A percentile compares a stretch with the other conserved stretches of the same genome.
Evolutionary conservation across 2,113 vertebrate species (phyloP).

Genomic region (Odocoileus virginianus): DNA sequence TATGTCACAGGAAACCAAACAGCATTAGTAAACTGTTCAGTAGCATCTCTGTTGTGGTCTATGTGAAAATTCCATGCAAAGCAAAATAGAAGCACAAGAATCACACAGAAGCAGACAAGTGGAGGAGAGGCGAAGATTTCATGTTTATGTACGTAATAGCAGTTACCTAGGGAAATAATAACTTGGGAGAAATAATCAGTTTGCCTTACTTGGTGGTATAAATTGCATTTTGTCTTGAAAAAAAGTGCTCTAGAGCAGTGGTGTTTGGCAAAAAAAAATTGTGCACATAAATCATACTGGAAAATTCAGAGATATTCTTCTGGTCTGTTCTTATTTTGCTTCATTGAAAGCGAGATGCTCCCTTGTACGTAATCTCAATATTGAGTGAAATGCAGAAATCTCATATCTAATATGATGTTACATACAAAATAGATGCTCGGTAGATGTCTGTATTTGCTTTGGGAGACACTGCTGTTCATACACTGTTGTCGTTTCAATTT

Average conservation of each 20-base stretch:
- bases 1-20: neutral
- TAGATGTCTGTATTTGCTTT: neutral
- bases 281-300: neutral
- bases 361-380: neutral
- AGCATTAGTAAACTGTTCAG: neutral
- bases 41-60: neutral
- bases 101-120: neutral
- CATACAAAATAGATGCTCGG: neutral
- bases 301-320: constrained; percentile 1
- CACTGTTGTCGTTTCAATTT: neutral
- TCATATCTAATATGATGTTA: neutral
- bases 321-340: neutral
- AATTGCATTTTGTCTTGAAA: constrained; percentile 31
- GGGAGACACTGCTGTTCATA: neutral
- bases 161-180: constrained; percentile 38
- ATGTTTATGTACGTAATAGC: neutral
- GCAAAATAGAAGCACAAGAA: constrained; percentile 3
- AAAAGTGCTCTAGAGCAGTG: neutral
- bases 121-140: neutral
- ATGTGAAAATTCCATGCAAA: constrained; percentile 2
- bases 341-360: neutral
- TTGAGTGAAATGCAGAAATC: constrained; percentile 11
- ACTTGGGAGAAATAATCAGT: constrained; percentile 17
- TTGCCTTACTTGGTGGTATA: neutral
- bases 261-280: neutral